Conservation (phyloP, 2,797 vertebrate species). For the Avahi laniger region DNA sequence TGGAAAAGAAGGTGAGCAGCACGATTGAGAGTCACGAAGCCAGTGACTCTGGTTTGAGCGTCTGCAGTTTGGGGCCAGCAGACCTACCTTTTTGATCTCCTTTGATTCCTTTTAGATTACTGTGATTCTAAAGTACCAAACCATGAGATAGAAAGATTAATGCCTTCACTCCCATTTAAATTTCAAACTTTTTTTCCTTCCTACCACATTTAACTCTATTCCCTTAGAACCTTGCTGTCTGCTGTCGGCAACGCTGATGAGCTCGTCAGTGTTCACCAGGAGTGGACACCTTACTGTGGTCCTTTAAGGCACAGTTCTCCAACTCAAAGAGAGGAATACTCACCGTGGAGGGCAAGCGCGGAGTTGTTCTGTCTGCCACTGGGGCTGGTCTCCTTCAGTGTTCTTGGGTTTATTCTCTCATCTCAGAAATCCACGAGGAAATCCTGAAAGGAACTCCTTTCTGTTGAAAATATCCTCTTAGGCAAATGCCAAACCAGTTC, state of each 20-base stretch:
- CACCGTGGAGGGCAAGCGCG: too few relatives aligned
- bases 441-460: background rate
- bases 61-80: background rate
- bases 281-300: too few relatives aligned
- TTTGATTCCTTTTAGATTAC: background rate
- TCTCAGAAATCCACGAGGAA: background rate
- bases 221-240: background rate
- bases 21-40: background rate
- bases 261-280: background rate
- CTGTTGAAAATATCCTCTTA: background rate
- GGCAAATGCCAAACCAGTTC: background rate
- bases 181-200: background rate
- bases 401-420: background rate
- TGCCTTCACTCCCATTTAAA: background rate
- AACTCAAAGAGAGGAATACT: background rate
- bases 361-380: background rate
- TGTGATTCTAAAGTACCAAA: background rate
- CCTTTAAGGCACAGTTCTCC: background rate
- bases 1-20: background rate
- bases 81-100: background rate
- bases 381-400: background rate
- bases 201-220: background rate
- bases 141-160: constrained; percentile 7
- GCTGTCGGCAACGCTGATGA: background rate
- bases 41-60: background rate